A percentile compares a stretch with the other conserved stretches of the same genome.
These are phyloP conservation scores for Micromys minutus DNA, from an alignment of 2,113 vertebrate genomes.

Conservation along the genomic window DNA sequence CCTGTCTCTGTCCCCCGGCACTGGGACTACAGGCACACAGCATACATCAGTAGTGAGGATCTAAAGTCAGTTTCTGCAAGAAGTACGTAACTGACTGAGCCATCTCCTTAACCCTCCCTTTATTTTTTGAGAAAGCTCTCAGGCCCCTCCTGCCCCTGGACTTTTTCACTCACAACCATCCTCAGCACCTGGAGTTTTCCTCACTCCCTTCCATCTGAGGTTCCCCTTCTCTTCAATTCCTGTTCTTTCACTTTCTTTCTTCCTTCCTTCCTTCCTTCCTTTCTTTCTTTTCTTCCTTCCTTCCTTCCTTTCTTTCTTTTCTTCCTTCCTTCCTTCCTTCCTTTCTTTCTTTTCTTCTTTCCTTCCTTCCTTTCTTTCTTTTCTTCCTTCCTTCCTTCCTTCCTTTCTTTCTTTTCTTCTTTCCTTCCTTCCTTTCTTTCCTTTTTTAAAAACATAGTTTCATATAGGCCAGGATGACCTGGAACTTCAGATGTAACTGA, in stretches of 20 bases:
- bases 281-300: too few relatives aligned
- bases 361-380: not conserved
- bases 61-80: not conserved
- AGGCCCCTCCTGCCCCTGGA: not conserved
- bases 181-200: not conserved
- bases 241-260: not conserved
- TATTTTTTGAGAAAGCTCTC: not conserved
- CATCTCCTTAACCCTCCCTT: not conserved
- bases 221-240: not conserved
- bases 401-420: too few relatives aligned
- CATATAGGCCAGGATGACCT: not conserved
- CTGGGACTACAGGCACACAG: not conserved
- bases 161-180: not conserved
- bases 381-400: too few relatives aligned
- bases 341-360: too few relatives aligned
- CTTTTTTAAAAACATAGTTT: not conserved
- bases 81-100: not conserved
- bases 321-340: too few relatives aligned
- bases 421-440: not conserved
- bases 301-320: not conserved
- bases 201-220: not conserved
- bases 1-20: not conserved
- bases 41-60: too few relatives aligned
- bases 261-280: not conserved
- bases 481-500: not conserved